These are phyloP conservation scores for Ptychoptera albimana DNA, from an alignment of 2,888 invertebrate genomes.

Conservation along the genomic window DNA sequence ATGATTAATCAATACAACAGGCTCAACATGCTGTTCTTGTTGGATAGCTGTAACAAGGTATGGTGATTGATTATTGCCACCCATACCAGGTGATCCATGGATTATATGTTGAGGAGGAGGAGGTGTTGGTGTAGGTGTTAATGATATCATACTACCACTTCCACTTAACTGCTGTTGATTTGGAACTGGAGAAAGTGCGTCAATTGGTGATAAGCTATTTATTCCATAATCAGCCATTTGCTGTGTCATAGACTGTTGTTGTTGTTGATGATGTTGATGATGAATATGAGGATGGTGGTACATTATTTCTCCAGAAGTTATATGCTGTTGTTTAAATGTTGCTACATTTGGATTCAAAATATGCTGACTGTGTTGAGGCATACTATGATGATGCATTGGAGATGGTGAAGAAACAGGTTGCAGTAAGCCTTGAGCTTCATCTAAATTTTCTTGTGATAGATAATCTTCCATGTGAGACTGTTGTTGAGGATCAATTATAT, in stretches of 20 bases:
- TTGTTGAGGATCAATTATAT: not conserved
- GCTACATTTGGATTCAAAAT: slow-evolving; percentile 3
- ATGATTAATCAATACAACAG: too few species aligned
- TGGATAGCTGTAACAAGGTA: too few species aligned
- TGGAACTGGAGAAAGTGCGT: too few species aligned
- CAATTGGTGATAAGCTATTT: slow-evolving; percentile 11
- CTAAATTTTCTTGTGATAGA: slow-evolving; percentile 8
- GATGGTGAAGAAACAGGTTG: not conserved
- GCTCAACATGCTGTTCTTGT: too few species aligned
- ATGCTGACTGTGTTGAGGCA: not conserved
- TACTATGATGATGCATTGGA: slow-evolving; percentile 2
- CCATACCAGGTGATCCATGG: too few species aligned
- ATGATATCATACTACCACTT: too few species aligned
- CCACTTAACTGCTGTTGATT: too few species aligned
- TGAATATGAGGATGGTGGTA: not conserved
- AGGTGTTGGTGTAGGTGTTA: too few species aligned
- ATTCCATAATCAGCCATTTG: slow-evolving; percentile 19
- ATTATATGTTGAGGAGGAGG: too few species aligned
- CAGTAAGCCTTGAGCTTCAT: not conserved
- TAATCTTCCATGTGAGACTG: slow-evolving; percentile 19
- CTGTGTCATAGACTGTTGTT: not conserved
- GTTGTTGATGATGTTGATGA: slow-evolving; percentile 1
- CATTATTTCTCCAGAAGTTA: not conserved
- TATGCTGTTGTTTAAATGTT: slow-evolving; percentile 1
- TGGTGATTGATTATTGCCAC: too few species aligned